Conservation (phyloP, 2,113 vertebrate genomes). For the Opisthocomus hoazin region DNA sequence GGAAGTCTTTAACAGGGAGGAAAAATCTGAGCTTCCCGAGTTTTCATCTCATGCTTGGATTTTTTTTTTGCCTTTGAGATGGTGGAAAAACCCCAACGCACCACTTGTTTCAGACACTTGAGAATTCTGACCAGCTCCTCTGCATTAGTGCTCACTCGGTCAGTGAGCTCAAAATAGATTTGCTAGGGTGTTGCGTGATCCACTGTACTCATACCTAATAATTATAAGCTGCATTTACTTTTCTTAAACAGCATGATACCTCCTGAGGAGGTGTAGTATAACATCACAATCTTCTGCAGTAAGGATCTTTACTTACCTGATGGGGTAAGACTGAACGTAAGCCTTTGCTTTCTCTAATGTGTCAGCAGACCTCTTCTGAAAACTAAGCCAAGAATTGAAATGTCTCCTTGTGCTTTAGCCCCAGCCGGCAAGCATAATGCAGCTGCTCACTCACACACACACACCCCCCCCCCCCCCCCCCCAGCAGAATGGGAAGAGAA, state of each 20-base stretch:
- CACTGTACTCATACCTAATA: neutral
- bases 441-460: neutral
- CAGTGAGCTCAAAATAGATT: neutral
- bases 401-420: neutral
- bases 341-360: neutral
- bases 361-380: neutral
- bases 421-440: fast-evolving
- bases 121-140: neutral
- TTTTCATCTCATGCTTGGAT: neutral
- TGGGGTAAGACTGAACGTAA: neutral
- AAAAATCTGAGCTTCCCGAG: neutral
- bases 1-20: neutral
- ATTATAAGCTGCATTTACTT: neutral
- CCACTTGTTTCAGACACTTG: neutral
- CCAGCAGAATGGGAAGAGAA: fast-evolving
- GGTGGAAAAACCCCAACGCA: neutral
- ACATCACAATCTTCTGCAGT: neutral
- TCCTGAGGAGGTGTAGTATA: neutral
- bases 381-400: neutral
- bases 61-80: neutral
- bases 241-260: neutral
- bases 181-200: neutral
- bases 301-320: neutral
- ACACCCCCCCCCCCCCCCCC: too few species aligned
- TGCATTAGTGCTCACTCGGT: neutral